These are phyloP conservation scores for Papilio glaucus DNA, from an alignment of 1,140 invertebrate species.

Conservation along the genomic window DNA sequence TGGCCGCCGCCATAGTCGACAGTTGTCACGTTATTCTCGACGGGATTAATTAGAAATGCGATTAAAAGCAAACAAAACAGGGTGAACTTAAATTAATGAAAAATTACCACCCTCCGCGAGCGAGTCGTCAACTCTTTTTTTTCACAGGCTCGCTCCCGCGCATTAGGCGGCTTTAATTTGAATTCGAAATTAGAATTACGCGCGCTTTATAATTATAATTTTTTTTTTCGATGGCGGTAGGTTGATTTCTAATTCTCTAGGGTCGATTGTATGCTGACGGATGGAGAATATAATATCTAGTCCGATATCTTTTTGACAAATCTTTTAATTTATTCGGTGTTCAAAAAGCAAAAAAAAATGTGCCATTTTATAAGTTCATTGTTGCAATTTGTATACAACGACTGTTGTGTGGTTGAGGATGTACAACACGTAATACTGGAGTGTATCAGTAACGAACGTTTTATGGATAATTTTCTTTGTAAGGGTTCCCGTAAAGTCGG, in stretches of 20 bases:
- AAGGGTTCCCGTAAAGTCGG: too few species aligned
- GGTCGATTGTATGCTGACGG: conserved; percentile 59
- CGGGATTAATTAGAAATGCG: conserved; percentile 84
- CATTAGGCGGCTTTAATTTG: conserved; percentile 84
- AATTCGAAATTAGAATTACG: conserved; percentile 84
- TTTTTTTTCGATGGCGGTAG: conserved; percentile 71
- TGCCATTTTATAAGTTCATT: neutral
- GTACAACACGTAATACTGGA: too few species aligned
- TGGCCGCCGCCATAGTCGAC: conserved; percentile 80
- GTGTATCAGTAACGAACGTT: too few species aligned
- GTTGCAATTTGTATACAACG: neutral
- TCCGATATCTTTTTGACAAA: conserved; percentile 6
- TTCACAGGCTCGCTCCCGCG: conserved; percentile 81
- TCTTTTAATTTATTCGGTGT: conserved; percentile 5
- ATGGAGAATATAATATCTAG: neutral
- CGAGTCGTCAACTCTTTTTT: conserved; percentile 82
- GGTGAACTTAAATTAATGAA: conserved; percentile 84
- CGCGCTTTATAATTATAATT: conserved; percentile 83
- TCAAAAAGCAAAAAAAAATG: neutral
- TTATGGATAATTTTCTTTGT: too few species aligned
- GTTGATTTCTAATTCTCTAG: conserved; percentile 72
- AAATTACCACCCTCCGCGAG: conserved; percentile 82
- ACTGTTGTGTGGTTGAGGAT: too few species aligned
- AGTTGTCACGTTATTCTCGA: conserved; percentile 83
- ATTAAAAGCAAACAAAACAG: conserved; percentile 84